Percentiles rank a stretch among this genome's conserved stretches.
Conservation (phyloP, 2,888 invertebrate species). For the Pristionchus entomophagus region DNA sequence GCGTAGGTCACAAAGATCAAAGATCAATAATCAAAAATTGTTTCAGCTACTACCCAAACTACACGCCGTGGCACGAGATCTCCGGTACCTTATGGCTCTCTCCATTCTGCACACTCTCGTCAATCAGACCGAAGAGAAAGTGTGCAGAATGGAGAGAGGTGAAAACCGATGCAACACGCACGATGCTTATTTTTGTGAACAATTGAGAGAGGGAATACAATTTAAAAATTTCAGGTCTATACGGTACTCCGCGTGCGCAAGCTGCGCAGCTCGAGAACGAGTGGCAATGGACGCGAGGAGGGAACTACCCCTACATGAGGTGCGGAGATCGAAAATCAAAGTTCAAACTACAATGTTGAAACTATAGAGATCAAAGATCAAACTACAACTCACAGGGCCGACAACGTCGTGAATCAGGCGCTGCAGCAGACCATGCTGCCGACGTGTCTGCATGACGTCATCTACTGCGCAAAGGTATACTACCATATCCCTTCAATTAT, state of each 20-base stretch:
- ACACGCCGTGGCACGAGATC: constrained; percentile 53
- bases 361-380: not conserved
- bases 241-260: constrained; percentile 19
- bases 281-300: constrained; percentile 60
- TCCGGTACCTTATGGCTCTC: constrained; percentile 48
- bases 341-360: not conserved
- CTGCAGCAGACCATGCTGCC: constrained; percentile 69
- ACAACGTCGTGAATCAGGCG: constrained; percentile 68
- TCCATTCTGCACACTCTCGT: no score
- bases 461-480: constrained; percentile 60
- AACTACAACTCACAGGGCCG: constrained; percentile 57
- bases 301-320: constrained; percentile 67
- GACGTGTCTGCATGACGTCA: constrained; percentile 70
- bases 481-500: no score
- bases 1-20: constrained; percentile 36
- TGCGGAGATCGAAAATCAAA: constrained; percentile 25
- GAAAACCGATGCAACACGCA: no score
- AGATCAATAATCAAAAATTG: not conserved
- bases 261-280: constrained; percentile 64
- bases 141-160: no score
- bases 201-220: not conserved
- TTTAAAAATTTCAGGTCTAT: constrained; percentile 25
- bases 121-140: no score
- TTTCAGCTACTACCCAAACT: constrained; percentile 55
- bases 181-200: not conserved